Evolutionary conservation across 2,888 invertebrate species (phyloP).

Genomic region (Pasiphila rectangulata): DNA sequence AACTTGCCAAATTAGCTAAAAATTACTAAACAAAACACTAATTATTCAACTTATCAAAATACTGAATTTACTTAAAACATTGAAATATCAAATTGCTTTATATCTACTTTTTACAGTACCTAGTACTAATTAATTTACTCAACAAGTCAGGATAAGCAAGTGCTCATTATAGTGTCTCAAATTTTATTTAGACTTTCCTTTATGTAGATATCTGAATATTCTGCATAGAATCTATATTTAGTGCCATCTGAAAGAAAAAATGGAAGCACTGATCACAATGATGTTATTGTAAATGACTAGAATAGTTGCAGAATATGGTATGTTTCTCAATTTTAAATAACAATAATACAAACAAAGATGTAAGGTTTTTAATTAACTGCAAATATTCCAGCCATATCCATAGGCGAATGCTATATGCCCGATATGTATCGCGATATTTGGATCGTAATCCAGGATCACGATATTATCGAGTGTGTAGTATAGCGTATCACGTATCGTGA

Average conservation of each 20-base stretch:
- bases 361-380: conserved; percentile 20
- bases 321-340: conserved; percentile 4
- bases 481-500: no score
- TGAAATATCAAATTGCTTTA: conserved; percentile 62
- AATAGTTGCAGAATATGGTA: conserved; percentile 28
- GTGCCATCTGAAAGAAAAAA: conserved; percentile 60
- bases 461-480: no score
- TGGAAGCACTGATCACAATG: conserved; percentile 34
- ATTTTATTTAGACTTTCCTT: conserved; percentile 34
- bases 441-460: no score
- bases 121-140: conserved; percentile 51
- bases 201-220: conserved; percentile 30
- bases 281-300: conserved; percentile 29
- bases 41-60: conserved; percentile 64
- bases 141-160: conserved; percentile 66
- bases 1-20: conserved; percentile 60
- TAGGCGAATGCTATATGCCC: no score
- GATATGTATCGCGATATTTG: no score
- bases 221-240: conserved; percentile 39
- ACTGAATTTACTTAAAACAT: conserved; percentile 69
- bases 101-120: conserved; percentile 69
- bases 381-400: conserved; percentile 34
- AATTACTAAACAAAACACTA: conserved; percentile 62
- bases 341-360: conserved; percentile 7
- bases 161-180: conserved; percentile 68